Evolutionary conservation across 2,797 vertebrate species (phyloP).

Genomic region (Leptodactylus fallax): DNA sequence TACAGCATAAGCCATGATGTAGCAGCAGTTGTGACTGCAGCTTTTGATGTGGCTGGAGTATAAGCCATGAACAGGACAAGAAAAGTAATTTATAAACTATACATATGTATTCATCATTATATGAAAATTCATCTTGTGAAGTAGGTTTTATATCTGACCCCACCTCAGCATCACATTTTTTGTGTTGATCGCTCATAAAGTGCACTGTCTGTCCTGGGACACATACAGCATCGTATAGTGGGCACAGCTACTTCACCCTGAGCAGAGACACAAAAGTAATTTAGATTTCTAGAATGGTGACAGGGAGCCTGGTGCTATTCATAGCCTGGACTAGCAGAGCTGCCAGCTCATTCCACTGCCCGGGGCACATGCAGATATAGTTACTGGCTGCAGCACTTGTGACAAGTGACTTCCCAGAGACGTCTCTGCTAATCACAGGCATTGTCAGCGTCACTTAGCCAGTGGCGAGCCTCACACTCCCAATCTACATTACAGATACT

Average conservation of each 20-base stretch:
- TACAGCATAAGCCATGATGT: too few relatives aligned
- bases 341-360: not conserved
- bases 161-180: not conserved
- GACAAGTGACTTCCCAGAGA: constrained; percentile 2
- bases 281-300: constrained; percentile 1
- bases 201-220: too few relatives aligned
- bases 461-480: not conserved
- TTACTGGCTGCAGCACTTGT: not conserved
- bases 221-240: not conserved
- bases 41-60: too few relatives aligned
- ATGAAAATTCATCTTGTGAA: not conserved
- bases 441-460: constrained; percentile 3
- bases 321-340: not conserved
- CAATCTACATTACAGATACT: not conserved
- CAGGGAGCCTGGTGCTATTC: not conserved
- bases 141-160: not conserved
- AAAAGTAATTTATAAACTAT: not conserved
- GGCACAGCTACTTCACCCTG: not conserved
- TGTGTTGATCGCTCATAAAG: too few relatives aligned
- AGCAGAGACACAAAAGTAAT: constrained; percentile 15
- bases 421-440: constrained; percentile 27
- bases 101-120: not conserved
- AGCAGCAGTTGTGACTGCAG: too few relatives aligned
- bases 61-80: too few relatives aligned
- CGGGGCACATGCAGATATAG: constrained; percentile 30